A percentile compares a stretch with the other conserved stretches of the same genome.
These are phyloP conservation scores for Aselliscus stoliczkanus DNA, from an alignment of 2,797 vertebrate genomes.

Conservation along the genomic window DNA sequence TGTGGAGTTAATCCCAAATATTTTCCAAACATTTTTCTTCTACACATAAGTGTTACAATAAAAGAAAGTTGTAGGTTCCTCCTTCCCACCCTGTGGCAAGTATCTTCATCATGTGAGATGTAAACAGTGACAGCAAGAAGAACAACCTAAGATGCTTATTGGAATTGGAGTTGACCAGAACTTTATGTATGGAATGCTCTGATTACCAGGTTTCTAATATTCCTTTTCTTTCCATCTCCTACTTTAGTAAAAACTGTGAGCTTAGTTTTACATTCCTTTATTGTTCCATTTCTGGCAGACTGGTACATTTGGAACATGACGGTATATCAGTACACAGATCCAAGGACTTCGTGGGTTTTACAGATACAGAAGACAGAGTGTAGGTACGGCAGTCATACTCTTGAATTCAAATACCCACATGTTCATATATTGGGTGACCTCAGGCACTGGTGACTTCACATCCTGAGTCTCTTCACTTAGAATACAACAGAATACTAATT, in stretches of 20 bases:
- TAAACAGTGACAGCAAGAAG: constrained; percentile 24
- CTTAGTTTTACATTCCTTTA: not conserved
- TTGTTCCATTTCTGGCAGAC: not conserved
- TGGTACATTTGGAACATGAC: not conserved
- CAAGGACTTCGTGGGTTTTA: not conserved
- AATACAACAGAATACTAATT: not conserved
- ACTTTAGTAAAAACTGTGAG: not conserved
- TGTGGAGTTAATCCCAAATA: not conserved
- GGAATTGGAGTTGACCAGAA: constrained; percentile 7
- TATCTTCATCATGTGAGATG: constrained; percentile 46
- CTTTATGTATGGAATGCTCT: not conserved
- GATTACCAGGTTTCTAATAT: not conserved
- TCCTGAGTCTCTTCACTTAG: not conserved
- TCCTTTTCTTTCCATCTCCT: not conserved
- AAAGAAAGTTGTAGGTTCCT: not conserved
- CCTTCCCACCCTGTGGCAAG: not conserved
- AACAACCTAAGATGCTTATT: not conserved
- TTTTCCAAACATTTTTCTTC: not conserved
- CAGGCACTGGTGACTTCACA: not conserved
- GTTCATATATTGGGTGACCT: not conserved
- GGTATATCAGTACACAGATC: not conserved
- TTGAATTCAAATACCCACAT: not conserved
- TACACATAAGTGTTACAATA: not conserved
- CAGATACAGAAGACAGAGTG: not conserved
- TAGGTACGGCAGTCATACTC: not conserved